Evolutionary conservation across 2,888 invertebrate genomes (phyloP).

Genomic region (Lasioglossum leucozonium): DNA sequence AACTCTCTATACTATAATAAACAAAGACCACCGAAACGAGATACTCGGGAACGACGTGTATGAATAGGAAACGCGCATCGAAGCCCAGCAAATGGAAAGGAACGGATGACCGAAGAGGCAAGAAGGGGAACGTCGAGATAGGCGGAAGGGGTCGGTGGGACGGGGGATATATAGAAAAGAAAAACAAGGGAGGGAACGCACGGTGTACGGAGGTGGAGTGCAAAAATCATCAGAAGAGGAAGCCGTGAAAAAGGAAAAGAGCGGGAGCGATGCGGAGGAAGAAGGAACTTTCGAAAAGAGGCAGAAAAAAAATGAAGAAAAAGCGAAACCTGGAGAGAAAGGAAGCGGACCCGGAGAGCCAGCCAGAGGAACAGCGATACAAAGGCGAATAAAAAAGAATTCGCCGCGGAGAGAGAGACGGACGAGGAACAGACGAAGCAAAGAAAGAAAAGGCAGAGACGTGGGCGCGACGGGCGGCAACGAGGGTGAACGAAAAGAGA

Average conservation of each 20-base stretch:
- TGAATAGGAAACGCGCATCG: not conserved
- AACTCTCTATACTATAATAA: not conserved
- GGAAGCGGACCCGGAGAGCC: not conserved
- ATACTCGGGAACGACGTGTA: not conserved
- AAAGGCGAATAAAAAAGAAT: constrained; percentile 29
- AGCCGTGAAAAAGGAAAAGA: not conserved
- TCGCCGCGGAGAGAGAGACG: not conserved
- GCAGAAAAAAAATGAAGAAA: not conserved
- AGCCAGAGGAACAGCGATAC: constrained; percentile 25
- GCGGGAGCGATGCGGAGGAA: not conserved
- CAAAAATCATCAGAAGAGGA: constrained; percentile 10
- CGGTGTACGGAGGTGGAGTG: not conserved
- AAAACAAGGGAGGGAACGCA: not conserved
- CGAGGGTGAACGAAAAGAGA: constrained; percentile 38
- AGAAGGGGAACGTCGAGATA: not conserved
- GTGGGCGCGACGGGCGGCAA: constrained; percentile 19
- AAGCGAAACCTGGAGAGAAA: not conserved
- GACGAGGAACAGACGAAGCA: constrained; percentile 1
- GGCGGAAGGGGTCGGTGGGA: not conserved
- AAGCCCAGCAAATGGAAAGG: not conserved
- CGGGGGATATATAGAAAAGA: not conserved
- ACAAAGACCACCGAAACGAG: not conserved
- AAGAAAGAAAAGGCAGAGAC: constrained; percentile 31
- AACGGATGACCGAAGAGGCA: not conserved
- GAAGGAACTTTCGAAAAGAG: constrained; percentile 18